phyloP scores from a whole-genome alignment of 2,888 invertebrate genomes.

The Biston stratarius region DNA sequence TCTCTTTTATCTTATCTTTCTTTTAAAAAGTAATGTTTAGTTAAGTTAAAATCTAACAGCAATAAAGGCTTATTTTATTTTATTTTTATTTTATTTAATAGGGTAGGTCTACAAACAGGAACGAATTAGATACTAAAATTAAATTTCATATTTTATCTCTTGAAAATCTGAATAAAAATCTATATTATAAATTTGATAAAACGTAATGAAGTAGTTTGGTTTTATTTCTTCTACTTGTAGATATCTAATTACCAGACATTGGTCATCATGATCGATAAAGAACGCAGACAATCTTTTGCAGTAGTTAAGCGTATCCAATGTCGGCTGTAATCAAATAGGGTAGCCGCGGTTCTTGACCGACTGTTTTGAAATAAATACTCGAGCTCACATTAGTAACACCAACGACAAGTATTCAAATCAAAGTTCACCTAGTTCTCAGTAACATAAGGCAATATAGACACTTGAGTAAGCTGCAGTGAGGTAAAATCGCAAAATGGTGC shows the following conservation, averaged over 20 bases:
- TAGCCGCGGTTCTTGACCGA: slow-evolving; percentile 56
- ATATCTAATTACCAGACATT: no score
- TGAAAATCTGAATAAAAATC: not conserved
- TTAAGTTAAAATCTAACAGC: no score
- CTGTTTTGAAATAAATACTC: slow-evolving; percentile 52
- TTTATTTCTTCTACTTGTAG: no score
- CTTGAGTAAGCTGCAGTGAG: slow-evolving; percentile 36
- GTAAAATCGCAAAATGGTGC: slow-evolving; percentile 37
- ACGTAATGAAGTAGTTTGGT: no score
- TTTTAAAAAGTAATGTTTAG: no score
- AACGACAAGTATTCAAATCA: slow-evolving; percentile 56
- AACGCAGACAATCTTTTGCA: slow-evolving; percentile 29
- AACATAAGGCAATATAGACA: slow-evolving; percentile 40
- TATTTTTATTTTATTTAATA: no score
- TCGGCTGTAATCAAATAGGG: slow-evolving; percentile 41
- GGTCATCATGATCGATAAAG: slow-evolving; percentile 6
- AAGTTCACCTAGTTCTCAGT: slow-evolving; percentile 66
- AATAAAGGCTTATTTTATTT: no score
- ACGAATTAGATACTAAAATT: no score
- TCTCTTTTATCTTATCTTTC: no score
- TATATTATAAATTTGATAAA: not conserved
- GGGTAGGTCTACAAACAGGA: not conserved
- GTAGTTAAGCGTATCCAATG: slow-evolving; percentile 32
- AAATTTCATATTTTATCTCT: no score
- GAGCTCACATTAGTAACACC: slow-evolving; percentile 41